These are phyloP conservation scores for Drosophila suzukii DNA, from an alignment of 1,140 invertebrate genomes.

Conservation along the genomic window DNA sequence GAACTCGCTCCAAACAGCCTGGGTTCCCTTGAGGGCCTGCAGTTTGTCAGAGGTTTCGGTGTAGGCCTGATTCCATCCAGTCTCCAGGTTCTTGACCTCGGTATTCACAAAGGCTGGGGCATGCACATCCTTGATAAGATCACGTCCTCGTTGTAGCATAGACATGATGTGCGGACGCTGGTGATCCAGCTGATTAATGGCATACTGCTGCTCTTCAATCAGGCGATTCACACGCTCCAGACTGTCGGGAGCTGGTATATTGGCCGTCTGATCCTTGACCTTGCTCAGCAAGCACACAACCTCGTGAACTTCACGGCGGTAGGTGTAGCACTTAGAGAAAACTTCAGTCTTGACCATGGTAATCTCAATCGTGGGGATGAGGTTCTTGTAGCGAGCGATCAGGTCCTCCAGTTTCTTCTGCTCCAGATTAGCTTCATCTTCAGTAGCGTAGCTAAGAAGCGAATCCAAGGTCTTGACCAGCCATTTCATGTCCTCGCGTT, in stretches of 20 bases:
- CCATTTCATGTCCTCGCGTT: conserved; percentile 97
- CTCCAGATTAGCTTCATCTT: conserved; percentile 91
- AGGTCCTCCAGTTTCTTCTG: conserved; percentile 93
- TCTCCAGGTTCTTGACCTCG: conserved; percentile 93
- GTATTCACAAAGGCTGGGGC: conserved; percentile 93
- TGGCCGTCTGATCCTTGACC: conserved; percentile 90
- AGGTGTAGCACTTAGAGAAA: conserved; percentile 96
- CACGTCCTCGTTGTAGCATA: conserved; percentile 95
- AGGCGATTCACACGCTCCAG: conserved; percentile 90
- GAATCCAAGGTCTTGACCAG: conserved; percentile 95
- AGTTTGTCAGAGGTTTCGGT: conserved; percentile 93
- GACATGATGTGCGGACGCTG: conserved; percentile 94
- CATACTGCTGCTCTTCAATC: conserved; percentile 91
- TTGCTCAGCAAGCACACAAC: conserved; percentile 91
- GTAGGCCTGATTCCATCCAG: conserved; percentile 94
- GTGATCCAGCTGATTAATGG: conserved; percentile 92
- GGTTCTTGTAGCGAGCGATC: conserved; percentile 93
- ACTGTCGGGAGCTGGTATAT: conserved; percentile 88
- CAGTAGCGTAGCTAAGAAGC: conserved; percentile 92
- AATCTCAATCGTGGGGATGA: conserved; percentile 96
- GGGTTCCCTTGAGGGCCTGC: conserved; percentile 92
- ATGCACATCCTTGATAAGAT: conserved; percentile 93
- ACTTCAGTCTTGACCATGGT: conserved; percentile 96
- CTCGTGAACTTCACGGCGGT: conserved; percentile 93
- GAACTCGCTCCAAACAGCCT: conserved; percentile 94